Evolutionary conservation across 2,113 vertebrate species (phyloP), one percentile per base, ranked within the genome.

Genomic region (Pholis gunnellus): DNA sequence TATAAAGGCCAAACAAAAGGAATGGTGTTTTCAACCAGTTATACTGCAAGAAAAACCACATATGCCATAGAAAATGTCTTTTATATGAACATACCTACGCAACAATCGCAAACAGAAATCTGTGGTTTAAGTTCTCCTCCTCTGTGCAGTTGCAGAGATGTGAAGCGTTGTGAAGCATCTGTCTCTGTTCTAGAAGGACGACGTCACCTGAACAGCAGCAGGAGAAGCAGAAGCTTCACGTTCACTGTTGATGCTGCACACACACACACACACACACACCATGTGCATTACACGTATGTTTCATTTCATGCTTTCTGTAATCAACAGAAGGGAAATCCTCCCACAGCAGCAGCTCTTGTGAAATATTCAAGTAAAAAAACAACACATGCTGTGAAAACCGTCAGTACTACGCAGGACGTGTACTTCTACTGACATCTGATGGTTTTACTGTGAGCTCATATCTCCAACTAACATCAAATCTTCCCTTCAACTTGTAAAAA

Each of bases 191-290:
- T 22, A n/a, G 13, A 11, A 46, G 25, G 4, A 61, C 36, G 20
- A 59, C 22, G 1, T 60, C 75, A 69, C 65, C 65, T 70, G 75
- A 57, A 52, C 61, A 66, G 60, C 6, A 29, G 74, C n/a, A 65
- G 46, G 29, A 1, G 5, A 18, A 14, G 36, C 56, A 38, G 29
- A 48, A 34, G 14, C 10, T 17, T 67, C 59, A 7, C 11, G n/a
- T 13, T 36, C 65, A 9, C 52, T 60, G 29, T 79, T 64, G 0
- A 72, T 25, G 31, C 52, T 38, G 56, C 38, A 20, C 34, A 7
- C 52, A n/a, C 38, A 34, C n/a, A n/a, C n/a, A n/a, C n/a, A n/a
- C n/a, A n/a, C n/a, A n/a, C n/a, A n/a, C n/a, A n/a, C n/a, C n/a
- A n/a, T n/a, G n/a, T n/a, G n/a, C n/a, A n/a, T n/a, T n/a, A n/a